Evolutionary conservation across 2,113 vertebrate genomes (phyloP), one percentile per base, ranked within the genome.

Genomic region (Epinephelus moara): DNA sequence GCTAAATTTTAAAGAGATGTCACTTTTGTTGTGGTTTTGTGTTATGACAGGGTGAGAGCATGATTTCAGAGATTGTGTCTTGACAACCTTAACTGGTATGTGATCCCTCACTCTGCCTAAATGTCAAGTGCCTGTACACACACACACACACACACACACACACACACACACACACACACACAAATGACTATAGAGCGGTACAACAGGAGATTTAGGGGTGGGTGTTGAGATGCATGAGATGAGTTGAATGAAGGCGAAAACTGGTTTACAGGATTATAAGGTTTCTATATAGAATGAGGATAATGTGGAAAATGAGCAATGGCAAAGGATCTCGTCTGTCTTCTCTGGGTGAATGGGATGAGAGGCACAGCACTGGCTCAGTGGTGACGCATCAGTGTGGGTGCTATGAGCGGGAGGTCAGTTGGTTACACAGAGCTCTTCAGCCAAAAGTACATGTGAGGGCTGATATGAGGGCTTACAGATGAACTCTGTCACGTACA

Each of bases 211-310:
- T 42, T 17, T 11, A 4, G 3, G 17, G 11, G n/a, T 4, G 3
- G 18, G 27, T 25, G 37, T 2, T 70, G 67, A 30, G 75, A 42
- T 45, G 45, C 30, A 25, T 61, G 23, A 78, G 27, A 84, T 73
- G 33, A 47, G 56, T 42, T 75, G 25, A 85, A 66, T 52, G 19
- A 71, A 71, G 52, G 23, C 45, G 19, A 59, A 23, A 27, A 45
- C 52, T 33, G 59, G 68, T 21, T 81, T 49, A 30, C n/a, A 62
- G 78, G 72, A 75, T 74, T 52, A 59, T 69, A 10, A 56, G 55
- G 61, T 68, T 73, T 72, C 47, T 56, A 14, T 63, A 73, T 5
- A 69, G 56, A 81, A 68, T 62, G 68, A 69, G 49, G 18, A 61
- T 50, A 76, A 66, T 60, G 70, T 63, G 50, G 27, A 25, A 45